Percentiles rank a stretch among this genome's conserved stretches.
Conservation (phyloP, 2,797 vertebrate genomes). For the Pogonophryne albipinna region DNA sequence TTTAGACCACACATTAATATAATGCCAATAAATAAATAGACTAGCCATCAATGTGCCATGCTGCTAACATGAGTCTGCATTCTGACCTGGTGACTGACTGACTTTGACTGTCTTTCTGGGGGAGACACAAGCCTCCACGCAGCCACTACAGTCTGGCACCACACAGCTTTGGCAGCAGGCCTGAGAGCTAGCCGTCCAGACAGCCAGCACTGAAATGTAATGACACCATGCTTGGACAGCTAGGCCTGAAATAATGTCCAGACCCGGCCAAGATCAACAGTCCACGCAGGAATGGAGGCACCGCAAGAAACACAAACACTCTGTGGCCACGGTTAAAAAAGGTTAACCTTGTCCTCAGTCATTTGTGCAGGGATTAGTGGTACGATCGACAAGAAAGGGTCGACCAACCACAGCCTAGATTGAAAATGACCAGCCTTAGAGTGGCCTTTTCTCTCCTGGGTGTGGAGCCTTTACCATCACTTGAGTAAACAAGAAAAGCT, state of each 20-base stretch:
- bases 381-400: constrained; percentile 47
- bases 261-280: constrained; percentile 76
- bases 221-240: constrained; percentile 56
- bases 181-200: constrained; percentile 46
- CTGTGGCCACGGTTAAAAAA: constrained; percentile 41
- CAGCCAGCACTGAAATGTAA: constrained; percentile 48
- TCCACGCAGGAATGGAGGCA: constrained; percentile 67
- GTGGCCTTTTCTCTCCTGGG: constrained; percentile 26
- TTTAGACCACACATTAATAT: constrained; percentile 34
- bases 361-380: constrained; percentile 48
- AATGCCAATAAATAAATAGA: constrained; percentile 23
- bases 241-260: constrained; percentile 66
- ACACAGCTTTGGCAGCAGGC: constrained; percentile 48
- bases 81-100: constrained; percentile 45
- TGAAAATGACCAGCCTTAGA: constrained; percentile 50
- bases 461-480: constrained; percentile 25
- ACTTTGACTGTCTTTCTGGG: constrained; percentile 35
- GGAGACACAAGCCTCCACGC: constrained; percentile 26
- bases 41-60: constrained; percentile 24
- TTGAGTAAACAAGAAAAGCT: constrained; percentile 24
- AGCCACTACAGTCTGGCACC: constrained; percentile 28
- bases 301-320: constrained; percentile 57
- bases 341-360: constrained; percentile 36
- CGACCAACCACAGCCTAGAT: constrained; percentile 30
- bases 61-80: constrained; percentile 33